Base-by-base conservation (phyloP, 2,113 vertebrate genomes). In the Shinisaurus crocodilurus region DNA sequence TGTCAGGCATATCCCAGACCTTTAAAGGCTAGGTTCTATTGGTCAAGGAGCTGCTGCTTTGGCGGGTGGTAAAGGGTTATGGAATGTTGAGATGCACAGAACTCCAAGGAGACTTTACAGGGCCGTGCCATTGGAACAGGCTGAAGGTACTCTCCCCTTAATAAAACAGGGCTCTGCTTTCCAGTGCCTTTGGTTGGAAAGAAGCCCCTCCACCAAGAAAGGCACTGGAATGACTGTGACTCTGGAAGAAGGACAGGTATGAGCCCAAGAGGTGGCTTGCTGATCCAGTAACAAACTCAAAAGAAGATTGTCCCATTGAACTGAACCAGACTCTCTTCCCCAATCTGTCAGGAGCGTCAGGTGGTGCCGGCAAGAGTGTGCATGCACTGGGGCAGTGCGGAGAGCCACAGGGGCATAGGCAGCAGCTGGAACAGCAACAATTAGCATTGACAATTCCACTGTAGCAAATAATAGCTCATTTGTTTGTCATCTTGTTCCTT, bases 1-100 rank as follows among this genome's bases (percentile, higher is more conserved):
- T 93, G 95, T 93, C 93, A 94, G 82, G 88, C 95, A 94, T 94
- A 93, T 95, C 5, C 0, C 89, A 94, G 96, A 95, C 96, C 96
- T 96, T 96, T 96, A 96, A 95, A 96, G 94, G 94, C 94, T 95
- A 95, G 29, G 0, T 18, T 37, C 75, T 70, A n/a, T 32, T 81
- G 34, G 34, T 69, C 32, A 29, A 34, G 76, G 75, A 85, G 74
- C 43, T 65, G 12, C 70, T 69, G 15, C 89, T 84, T 85, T 85
- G 79, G 29, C 27, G 37, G 86, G 34, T 70, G 27, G 80, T 34
- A 60, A 88, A 88, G 65, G 50, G 69, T 60, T 3, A 54, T 1
- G 23, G 82, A 85, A 91, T 48, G 32, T 34, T 15, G 74, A 91
- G 82, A 80, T 45, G 48, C 1, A 37, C 27, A 79, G 74, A 79